Base-by-base conservation (phyloP, 2,113 vertebrate genomes). In the Diadophis punctatus region DNA sequence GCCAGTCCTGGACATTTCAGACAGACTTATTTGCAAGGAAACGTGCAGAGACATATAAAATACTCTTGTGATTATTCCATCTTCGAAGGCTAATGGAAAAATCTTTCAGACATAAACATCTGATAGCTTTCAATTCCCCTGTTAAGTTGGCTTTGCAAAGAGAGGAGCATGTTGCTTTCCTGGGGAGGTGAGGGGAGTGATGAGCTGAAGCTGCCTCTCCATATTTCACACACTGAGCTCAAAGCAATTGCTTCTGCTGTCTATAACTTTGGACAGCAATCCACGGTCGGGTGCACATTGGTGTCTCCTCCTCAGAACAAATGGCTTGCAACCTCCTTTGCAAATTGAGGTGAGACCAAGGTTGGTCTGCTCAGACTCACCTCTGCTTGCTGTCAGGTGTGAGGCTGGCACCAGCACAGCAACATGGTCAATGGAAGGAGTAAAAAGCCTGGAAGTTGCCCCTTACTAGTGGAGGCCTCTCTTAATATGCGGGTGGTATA, bases 401-500 rank as follows among this genome's bases (percentile, higher is more conserved):
- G 49, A 89, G 8, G 22, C 1, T 20, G 89, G n/a, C 22, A 20
- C 74, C 86, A 3, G 18, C 43, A 20, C 3, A 48, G 25, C 49
- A 84, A 92, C 14, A 8, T 10, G 56, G 93, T 90, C 92, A 56
- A 88, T 3, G 8, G 0, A 84, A 43, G 8, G 89, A 11, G 53
- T 22, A 74, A 39, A 58, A 49, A 27, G 46, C 30, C 55, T 39
- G n/a, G 68, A 87, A 84, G 27, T 20, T 84, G 58, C 43, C 12
- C 2, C 68, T 92, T 30, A 43, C n/a, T 91, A n/a, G 91, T 34
- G 1, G 68, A 94, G 90, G 93, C 60, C 86, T 43, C 89, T 22
- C 34, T 55, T 1, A 55, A n/a, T 5, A 30, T 23, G 22, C 30
- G 25, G 8, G 18, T 23, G 87, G 39, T 89, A 1, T 46, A 90